A percentile compares a stretch with the other conserved stretches of the same genome.
These are phyloP conservation scores for Steinernema hermaphroditum DNA, from an alignment of 2,888 invertebrate genomes.

Conservation along the genomic window DNA sequence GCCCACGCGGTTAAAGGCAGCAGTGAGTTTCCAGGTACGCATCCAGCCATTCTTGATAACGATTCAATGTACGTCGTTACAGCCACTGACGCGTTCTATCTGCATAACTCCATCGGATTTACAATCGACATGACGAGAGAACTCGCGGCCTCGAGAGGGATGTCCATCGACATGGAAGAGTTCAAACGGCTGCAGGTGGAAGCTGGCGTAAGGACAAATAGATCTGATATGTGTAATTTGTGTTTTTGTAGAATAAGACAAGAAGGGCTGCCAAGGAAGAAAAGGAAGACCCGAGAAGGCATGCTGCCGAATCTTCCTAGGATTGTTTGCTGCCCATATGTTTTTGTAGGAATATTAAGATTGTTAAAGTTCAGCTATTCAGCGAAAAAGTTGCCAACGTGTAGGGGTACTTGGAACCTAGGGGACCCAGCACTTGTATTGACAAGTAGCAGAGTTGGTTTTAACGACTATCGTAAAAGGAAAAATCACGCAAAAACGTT, in stretches of 20 bases:
- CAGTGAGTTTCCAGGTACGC: conserved; percentile 28
- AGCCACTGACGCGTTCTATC: conserved; percentile 42
- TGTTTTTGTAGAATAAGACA: background rate
- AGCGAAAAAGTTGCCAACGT: too few relatives aligned
- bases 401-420: too few relatives aligned
- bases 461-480: too few relatives aligned
- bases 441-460: too few relatives aligned
- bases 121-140: conserved; percentile 44
- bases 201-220: background rate
- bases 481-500: conserved; percentile 1
- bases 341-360: too few relatives aligned
- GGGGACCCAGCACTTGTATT: too few relatives aligned
- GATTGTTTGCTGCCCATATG: too few relatives aligned
- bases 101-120: conserved; percentile 46
- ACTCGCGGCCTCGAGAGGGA: conserved; percentile 41
- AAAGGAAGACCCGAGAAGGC: background rate
- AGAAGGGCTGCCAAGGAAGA: background rate
- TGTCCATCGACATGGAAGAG: conserved; percentile 41
- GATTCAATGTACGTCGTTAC: background rate
- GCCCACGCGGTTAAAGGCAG: conserved; percentile 32
- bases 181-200: conserved; percentile 28
- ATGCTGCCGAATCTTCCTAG: too few relatives aligned
- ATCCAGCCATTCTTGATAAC: background rate
- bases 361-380: too few relatives aligned
- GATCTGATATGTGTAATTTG: background rate